Conservation (phyloP, 2,888 invertebrate species). For the Campoplex nolae region DNA sequence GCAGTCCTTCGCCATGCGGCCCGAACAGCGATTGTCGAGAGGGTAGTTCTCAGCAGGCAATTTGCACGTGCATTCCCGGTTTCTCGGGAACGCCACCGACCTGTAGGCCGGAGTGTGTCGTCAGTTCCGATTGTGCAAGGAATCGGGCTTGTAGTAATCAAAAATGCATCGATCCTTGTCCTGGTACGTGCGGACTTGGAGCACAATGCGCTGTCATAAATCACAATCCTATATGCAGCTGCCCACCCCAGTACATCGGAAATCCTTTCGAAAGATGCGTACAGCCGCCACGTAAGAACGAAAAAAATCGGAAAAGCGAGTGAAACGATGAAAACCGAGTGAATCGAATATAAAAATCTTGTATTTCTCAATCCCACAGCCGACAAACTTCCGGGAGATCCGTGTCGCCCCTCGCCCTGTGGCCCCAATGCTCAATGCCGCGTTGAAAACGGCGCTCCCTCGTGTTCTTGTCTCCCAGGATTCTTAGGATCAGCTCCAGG, state of each 20-base stretch:
- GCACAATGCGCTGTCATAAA: constrained; percentile 85
- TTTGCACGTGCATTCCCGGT: constrained; percentile 85
- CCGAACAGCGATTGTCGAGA: constrained; percentile 86
- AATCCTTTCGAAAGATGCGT: constrained; percentile 81
- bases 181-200: constrained; percentile 85
- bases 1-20: constrained; percentile 85
- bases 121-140: constrained; percentile 85
- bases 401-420: constrained; percentile 92
- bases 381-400: constrained; percentile 82
- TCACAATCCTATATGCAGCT: constrained; percentile 85
- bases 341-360: not conserved
- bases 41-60: constrained; percentile 85
- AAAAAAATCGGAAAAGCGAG: not conserved
- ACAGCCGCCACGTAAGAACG: constrained; percentile 20
- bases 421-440: constrained; percentile 88
- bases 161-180: constrained; percentile 85
- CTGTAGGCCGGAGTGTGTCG: constrained; percentile 84
- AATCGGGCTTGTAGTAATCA: constrained; percentile 83
- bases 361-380: constrained; percentile 72
- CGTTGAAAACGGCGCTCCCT: constrained; percentile 87
- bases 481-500: constrained; percentile 90
- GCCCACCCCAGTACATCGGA: constrained; percentile 82
- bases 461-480: constrained; percentile 89
- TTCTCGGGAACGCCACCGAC: constrained; percentile 84
- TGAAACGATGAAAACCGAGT: not conserved